These are phyloP conservation scores for Idaea biselata DNA, from an alignment of 2,888 invertebrate genomes.

Conservation along the genomic window DNA sequence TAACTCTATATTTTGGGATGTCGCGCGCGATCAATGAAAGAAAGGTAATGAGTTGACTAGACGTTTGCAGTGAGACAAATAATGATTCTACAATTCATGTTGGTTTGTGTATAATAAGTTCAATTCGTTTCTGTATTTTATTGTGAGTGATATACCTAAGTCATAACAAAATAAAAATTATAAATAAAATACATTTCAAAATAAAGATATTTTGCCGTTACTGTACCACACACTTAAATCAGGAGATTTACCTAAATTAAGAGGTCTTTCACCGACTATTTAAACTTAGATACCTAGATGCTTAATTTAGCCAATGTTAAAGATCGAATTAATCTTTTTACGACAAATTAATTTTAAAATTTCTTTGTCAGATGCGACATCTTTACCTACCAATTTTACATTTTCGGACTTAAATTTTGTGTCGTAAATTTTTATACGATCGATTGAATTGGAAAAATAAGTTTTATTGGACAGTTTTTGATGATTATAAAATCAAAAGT, in stretches of 20 bases:
- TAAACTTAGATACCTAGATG: conserved; percentile 11
- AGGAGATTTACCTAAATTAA: conserved; percentile 56
- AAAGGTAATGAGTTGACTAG: no score
- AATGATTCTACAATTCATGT: no score
- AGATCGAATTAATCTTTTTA: not conserved
- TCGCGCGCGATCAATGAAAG: no score
- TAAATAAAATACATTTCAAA: no score
- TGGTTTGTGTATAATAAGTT: no score
- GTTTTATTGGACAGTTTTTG: not conserved
- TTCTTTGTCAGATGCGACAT: not conserved
- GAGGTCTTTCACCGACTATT: conserved; percentile 49
- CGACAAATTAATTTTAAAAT: not conserved
- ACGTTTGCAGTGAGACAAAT: no score
- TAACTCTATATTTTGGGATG: no score
- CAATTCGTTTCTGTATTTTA: no score
- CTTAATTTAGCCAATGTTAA: conserved; percentile 5
- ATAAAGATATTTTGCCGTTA: not conserved
- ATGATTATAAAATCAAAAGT: not conserved
- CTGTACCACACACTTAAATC: conserved; percentile 50
- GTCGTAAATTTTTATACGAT: not conserved
- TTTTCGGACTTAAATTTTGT: not conserved
- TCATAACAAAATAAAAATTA: no score
- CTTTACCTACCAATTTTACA: not conserved
- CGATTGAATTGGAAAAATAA: not conserved
- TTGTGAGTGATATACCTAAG: no score